phyloP scores from a whole-genome alignment of 1,140 invertebrate species.

The Heliconius nattereri region DNA sequence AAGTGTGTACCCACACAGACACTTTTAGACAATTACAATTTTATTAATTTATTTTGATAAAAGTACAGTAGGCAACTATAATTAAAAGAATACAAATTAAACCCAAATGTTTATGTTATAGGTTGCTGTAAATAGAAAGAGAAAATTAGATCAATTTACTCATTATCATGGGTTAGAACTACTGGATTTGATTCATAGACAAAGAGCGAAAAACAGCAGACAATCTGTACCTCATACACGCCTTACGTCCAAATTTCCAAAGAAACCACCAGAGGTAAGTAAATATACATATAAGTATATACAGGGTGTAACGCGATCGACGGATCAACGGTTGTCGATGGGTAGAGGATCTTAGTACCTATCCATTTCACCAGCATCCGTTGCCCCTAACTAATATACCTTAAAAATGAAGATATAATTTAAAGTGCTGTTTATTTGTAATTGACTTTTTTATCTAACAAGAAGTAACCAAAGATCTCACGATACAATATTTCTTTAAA shows the following conservation, averaged over 20 bases:
- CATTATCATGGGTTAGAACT: slow-evolving; percentile 89
- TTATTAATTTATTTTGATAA: no score
- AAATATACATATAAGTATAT: background rate
- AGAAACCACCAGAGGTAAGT: slow-evolving; percentile 79
- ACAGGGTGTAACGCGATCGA: no score
- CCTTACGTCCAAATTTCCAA: slow-evolving; percentile 76
- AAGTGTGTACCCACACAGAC: no score
- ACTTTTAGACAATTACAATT: no score
- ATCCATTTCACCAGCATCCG: no score
- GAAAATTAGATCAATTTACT: slow-evolving; percentile 92
- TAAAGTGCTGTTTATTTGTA: no score
- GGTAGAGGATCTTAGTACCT: no score
- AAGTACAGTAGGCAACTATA: background rate
- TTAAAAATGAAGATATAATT: no score
- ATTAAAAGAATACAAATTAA: background rate
- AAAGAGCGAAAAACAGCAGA: slow-evolving; percentile 73
- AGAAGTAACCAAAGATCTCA: background rate
- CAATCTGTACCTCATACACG: slow-evolving; percentile 71
- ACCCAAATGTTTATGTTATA: slow-evolving; percentile 48
- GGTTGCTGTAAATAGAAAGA: slow-evolving; percentile 91
- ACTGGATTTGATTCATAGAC: slow-evolving; percentile 76
- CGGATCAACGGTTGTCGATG: no score
- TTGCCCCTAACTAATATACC: no score
- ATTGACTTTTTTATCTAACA: no score
- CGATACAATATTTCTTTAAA: background rate